Evolutionary conservation across 2,113 vertebrate genomes (phyloP).

Genomic region (Aptenodytes patagonicus): DNA sequence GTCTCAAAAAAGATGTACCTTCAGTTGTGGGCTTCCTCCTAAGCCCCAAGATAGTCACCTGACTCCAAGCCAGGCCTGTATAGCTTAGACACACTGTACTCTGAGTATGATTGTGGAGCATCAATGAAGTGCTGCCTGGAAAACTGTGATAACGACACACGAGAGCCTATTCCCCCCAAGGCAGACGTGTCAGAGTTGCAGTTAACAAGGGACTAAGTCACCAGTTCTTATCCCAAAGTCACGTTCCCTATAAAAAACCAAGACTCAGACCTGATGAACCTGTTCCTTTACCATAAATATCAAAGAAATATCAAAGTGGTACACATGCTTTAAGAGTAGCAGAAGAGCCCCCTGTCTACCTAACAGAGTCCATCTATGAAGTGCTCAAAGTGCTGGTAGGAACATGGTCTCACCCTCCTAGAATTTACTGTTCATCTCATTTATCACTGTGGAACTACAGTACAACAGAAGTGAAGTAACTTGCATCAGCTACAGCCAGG

Average conservation of each 20-base stretch:
- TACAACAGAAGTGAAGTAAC: neutral
- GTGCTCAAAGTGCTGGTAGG: neutral
- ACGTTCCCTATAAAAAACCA: neutral
- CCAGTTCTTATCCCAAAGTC: neutral
- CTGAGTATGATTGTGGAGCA: neutral
- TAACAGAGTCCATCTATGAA: neutral
- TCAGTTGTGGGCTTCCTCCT: neutral
- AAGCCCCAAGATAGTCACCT: neutral
- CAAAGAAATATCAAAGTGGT: neutral
- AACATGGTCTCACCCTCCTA: neutral
- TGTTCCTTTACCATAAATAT: neutral
- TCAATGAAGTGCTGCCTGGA: neutral
- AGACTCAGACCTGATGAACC: neutral
- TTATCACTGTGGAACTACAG: neutral
- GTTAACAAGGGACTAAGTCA: neutral
- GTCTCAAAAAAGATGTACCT: neutral
- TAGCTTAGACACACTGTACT: neutral
- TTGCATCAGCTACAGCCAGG: neutral
- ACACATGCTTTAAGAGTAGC: neutral
- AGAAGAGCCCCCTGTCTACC: neutral
- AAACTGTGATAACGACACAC: neutral
- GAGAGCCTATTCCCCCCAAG: neutral
- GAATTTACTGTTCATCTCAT: neutral
- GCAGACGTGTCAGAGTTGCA: neutral
- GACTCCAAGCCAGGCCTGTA: neutral